Evolutionary conservation across 2,113 vertebrate species (phyloP).

Genomic region (Alethe diademata): DNA sequence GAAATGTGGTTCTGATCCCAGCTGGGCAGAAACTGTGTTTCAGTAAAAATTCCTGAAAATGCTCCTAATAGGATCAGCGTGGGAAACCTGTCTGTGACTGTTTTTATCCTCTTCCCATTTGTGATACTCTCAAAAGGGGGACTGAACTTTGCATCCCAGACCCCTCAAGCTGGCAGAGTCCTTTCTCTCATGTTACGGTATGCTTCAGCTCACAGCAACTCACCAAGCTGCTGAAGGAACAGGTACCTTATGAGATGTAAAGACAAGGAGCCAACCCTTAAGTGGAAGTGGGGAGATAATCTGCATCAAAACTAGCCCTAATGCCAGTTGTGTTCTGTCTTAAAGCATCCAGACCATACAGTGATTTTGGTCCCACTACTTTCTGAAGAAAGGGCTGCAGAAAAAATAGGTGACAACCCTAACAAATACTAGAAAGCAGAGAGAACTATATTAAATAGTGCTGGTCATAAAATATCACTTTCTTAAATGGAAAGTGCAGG

Average conservation of each 20-base stretch:
- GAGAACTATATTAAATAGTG: background rate
- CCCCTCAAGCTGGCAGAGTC: background rate
- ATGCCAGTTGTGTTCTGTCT: rapidly evolving
- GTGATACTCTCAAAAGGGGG: background rate
- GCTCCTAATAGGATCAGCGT: rapidly evolving
- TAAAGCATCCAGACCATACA: rapidly evolving
- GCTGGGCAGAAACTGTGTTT: background rate
- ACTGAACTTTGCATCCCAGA: background rate
- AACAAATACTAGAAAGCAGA: background rate
- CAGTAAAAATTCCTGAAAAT: background rate
- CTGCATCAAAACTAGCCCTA: background rate
- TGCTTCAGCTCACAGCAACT: background rate
- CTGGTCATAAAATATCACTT: background rate
- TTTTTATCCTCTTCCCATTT: rapidly evolving
- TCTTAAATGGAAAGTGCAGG: background rate
- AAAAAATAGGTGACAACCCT: background rate
- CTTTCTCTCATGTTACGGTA: background rate
- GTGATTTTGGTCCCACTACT: background rate
- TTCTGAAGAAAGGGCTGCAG: background rate
- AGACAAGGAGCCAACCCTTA: background rate
- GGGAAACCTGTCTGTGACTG: background rate
- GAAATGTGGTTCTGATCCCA: constrained; percentile 19
- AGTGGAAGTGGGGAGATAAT: rapidly evolving
- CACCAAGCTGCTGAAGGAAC: rapidly evolving
- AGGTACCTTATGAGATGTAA: rapidly evolving